Conservation (phyloP, 2,797 vertebrate species). For the Moxostoma hubbsi region DNA sequence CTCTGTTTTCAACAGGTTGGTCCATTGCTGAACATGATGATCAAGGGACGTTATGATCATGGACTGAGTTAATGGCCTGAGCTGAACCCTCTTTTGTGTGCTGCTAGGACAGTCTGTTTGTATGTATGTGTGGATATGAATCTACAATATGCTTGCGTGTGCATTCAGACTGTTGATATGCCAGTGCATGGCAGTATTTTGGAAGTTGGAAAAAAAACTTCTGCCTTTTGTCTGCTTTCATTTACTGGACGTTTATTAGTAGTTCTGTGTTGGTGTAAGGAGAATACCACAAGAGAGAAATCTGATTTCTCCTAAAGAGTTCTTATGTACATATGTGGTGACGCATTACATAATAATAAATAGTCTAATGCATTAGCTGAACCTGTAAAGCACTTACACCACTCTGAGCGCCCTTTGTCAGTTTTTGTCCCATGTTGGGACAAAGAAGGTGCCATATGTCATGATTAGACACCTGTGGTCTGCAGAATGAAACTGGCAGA, state of each 20-base stretch:
- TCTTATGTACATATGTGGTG: conserved; percentile 20
- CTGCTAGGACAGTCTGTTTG: conserved; percentile 58
- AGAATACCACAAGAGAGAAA: conserved; percentile 48
- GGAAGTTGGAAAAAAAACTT: conserved; percentile 48
- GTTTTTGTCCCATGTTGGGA: conserved; percentile 47
- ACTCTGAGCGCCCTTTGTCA: conserved; percentile 31
- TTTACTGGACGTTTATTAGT: conserved; percentile 44
- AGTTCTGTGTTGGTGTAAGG: conserved; percentile 58
- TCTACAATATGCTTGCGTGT: conserved; percentile 30
- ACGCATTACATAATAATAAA: conserved; percentile 29
- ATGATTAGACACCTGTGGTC: conserved; percentile 18
- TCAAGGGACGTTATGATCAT: conserved; percentile 95
- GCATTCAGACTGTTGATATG: conserved; percentile 58
- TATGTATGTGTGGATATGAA: conserved; percentile 50
- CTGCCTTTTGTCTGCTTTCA: conserved; percentile 58
- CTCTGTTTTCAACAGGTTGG: conserved; percentile 85
- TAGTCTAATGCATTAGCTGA: conserved; percentile 5
- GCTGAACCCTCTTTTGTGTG: conserved; percentile 44
- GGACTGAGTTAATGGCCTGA: conserved; percentile 69
- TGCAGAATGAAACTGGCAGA: conserved; percentile 21
- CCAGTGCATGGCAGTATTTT: conserved; percentile 68
- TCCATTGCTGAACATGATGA: conserved; percentile 97
- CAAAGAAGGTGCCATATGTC: conserved; percentile 44
- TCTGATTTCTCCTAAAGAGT: conserved; percentile 1
- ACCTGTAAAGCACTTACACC: conserved; percentile 33